A percentile compares a stretch with the other conserved stretches of the same genome.
Conservation (phyloP, 1,140 invertebrate genomes). For the Penaeus chinensis region DNA sequence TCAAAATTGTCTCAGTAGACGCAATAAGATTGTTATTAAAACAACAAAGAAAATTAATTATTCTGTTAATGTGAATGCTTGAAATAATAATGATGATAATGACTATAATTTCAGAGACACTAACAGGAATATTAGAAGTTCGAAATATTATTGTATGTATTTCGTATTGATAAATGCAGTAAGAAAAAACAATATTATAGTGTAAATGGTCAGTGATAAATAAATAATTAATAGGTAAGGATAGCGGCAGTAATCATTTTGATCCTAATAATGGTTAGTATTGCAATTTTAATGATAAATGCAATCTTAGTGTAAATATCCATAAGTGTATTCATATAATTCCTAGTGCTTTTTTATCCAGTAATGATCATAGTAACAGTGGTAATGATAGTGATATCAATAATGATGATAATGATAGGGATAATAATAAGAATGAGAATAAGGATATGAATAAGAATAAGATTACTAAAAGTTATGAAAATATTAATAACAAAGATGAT, state of each 20-base stretch:
- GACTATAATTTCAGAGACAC: no score
- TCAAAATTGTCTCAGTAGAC: neutral
- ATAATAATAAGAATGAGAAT: neutral
- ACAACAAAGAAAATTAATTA: neutral
- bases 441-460: constrained; percentile 1
- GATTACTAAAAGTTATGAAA: neutral
- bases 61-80: neutral
- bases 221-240: no score
- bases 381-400: neutral
- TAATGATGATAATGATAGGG: constrained; percentile 10
- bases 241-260: neutral
- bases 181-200: neutral
- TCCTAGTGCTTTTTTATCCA: neutral
- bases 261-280: neutral
- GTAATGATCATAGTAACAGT: neutral
- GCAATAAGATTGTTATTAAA: neutral
- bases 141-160: no score
- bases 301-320: no score
- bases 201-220: neutral
- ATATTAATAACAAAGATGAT: no score
- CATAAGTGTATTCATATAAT: no score
- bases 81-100: no score
- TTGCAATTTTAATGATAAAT: no score
- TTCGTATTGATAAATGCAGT: no score
- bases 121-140: no score